A percentile compares a stretch with the other conserved stretches of the same genome.
Evolutionary conservation across 2,888 invertebrate species (phyloP).

Genomic region (Chouioia cunea): DNA sequence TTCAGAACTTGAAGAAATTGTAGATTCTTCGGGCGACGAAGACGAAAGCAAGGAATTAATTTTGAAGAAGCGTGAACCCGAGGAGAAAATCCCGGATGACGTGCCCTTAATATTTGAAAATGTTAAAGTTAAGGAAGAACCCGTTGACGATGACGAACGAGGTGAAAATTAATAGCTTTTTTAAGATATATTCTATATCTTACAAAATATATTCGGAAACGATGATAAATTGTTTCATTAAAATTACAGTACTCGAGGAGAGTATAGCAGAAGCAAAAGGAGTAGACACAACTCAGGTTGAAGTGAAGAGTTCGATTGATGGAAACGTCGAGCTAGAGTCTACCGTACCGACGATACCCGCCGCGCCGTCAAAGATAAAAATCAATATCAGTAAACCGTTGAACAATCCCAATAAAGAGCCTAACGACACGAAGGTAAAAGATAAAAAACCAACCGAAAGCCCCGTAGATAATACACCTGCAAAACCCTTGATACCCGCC

Average conservation of each 20-base stretch:
- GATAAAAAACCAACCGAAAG: constrained; percentile 85
- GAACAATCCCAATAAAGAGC: background rate
- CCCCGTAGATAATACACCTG: constrained; percentile 61
- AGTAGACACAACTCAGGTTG: constrained; percentile 72
- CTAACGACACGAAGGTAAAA: constrained; percentile 71
- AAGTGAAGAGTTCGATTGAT: constrained; percentile 78
- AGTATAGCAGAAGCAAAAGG: constrained; percentile 68
- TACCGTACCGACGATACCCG: constrained; percentile 68
- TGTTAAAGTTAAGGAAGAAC: constrained; percentile 60
- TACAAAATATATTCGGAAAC: too few species aligned
- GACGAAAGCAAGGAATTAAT: background rate
- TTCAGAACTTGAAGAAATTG: constrained; percentile 44
- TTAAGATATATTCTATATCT: too few species aligned
- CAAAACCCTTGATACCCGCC: constrained; percentile 55
- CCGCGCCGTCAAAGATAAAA: constrained; percentile 73
- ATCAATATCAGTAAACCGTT: constrained; percentile 80
- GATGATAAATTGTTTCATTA: background rate
- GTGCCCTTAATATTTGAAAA: constrained; percentile 45
- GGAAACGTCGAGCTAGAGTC: constrained; percentile 81
- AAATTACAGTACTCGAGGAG: constrained; percentile 68
- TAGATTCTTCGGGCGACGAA: constrained; percentile 44
- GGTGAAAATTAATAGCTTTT: constrained; percentile 51
- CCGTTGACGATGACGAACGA: constrained; percentile 59
- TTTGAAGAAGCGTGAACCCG: constrained; percentile 9
- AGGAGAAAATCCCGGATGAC: constrained; percentile 42